These are phyloP conservation scores for Pogonophryne albipinna DNA, from an alignment of 2,797 vertebrate species.

Conservation along the genomic window DNA sequence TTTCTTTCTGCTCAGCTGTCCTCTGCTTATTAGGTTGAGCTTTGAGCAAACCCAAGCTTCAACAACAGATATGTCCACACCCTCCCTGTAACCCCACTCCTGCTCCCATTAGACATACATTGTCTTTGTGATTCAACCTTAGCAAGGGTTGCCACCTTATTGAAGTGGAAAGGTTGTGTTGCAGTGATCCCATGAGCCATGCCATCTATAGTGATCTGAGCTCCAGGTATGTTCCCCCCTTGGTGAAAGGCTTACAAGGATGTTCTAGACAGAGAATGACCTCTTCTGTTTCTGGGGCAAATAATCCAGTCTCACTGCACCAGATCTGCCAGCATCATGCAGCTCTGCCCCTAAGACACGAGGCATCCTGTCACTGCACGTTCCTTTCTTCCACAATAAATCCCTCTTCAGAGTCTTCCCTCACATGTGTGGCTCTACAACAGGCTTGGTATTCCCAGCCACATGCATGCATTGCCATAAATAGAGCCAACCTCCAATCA, in stretches of 20 bases:
- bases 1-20: slow-evolving; percentile 69
- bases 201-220: slow-evolving; percentile 7
- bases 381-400: slow-evolving; percentile 8
- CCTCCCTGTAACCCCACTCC: slow-evolving; percentile 3
- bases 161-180: slow-evolving; percentile 27
- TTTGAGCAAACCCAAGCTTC: slow-evolving; percentile 54
- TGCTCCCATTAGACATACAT: slow-evolving; percentile 7
- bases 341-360: slow-evolving; percentile 24
- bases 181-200: slow-evolving; percentile 29
- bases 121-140: slow-evolving; percentile 35
- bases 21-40: slow-evolving; percentile 70
- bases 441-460: not conserved
- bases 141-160: slow-evolving; percentile 20
- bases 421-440: not conserved
- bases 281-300: slow-evolving; percentile 33
- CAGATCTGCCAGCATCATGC: slow-evolving; percentile 43
- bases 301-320: slow-evolving; percentile 18
- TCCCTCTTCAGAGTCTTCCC: slow-evolving; percentile 1
- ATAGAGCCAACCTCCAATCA: slow-evolving; percentile 40
- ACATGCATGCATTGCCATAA: slow-evolving; percentile 10
- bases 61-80: slow-evolving; percentile 50
- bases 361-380: slow-evolving; percentile 11
- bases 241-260: slow-evolving; percentile 12
- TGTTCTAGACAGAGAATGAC: slow-evolving; percentile 24
- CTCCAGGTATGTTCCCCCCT: slow-evolving; percentile 9